Evolutionary conservation across 2,113 vertebrate genomes (phyloP).

Genomic region (Lagenorhynchus albirostris): DNA sequence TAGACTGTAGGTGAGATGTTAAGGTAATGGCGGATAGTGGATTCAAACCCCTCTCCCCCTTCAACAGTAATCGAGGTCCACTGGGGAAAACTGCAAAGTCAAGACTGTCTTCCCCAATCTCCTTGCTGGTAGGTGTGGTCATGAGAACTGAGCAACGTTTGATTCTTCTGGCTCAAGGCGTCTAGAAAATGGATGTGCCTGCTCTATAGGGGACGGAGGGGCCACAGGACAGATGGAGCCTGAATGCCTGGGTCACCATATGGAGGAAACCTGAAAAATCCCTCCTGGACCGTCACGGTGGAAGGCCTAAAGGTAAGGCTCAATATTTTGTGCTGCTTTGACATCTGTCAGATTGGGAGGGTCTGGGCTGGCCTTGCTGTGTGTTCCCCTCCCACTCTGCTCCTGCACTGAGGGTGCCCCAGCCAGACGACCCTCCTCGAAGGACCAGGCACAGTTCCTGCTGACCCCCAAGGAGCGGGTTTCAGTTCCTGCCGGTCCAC

Average conservation of each 20-base stretch:
- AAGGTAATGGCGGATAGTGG: not conserved
- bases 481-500: not conserved
- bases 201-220: not conserved
- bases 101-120: not conserved
- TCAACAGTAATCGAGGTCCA: not conserved
- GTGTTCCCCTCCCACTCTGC: too few species aligned
- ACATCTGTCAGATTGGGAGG: not conserved
- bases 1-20: not conserved
- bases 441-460: not conserved
- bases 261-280: not conserved
- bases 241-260: not conserved
- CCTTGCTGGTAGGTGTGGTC: not conserved
- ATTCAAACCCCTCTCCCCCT: not conserved
- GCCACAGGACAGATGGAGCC: not conserved
- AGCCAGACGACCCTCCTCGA: not conserved
- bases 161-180: not conserved
- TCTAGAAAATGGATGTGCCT: not conserved
- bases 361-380: not conserved
- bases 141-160: not conserved
- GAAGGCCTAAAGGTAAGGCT: not conserved
- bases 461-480: not conserved
- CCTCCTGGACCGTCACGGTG: not conserved
- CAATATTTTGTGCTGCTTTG: not conserved
- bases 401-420: not conserved
- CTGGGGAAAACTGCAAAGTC: not conserved